These are phyloP conservation scores for Idaea biselata DNA, from an alignment of 2,888 invertebrate genomes.

Conservation along the genomic window DNA sequence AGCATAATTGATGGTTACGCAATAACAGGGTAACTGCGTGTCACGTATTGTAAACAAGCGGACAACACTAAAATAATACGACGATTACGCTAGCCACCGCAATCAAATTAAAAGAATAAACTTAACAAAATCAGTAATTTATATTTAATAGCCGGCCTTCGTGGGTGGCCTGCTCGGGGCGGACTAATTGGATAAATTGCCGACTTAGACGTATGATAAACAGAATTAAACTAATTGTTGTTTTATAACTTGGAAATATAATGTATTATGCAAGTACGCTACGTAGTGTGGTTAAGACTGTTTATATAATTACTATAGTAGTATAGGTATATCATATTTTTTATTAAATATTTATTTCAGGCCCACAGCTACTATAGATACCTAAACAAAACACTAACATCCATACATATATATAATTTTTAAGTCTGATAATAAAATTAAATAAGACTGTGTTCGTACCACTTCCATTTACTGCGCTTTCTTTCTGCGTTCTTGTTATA, in stretches of 20 bases:
- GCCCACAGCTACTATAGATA: no score
- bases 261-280: constrained; percentile 45
- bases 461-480: no score
- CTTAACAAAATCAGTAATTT: constrained; percentile 77
- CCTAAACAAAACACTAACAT: no score
- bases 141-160: constrained; percentile 69
- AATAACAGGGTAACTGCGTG: no score
- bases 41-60: no score
- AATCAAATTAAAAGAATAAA: constrained; percentile 60
- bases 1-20: no score
- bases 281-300: background rate
- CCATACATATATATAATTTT: no score
- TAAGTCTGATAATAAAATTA: no score
- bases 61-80: background rate
- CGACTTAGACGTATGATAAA: constrained; percentile 75
- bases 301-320: background rate
- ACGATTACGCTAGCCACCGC: constrained; percentile 37
- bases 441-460: no score
- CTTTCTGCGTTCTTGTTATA: no score
- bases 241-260: constrained; percentile 33
- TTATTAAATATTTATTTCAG: no score
- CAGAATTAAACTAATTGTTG: constrained; percentile 73
- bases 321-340: no score
- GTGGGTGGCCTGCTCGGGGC: constrained; percentile 68
- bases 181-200: constrained; percentile 77